Base-by-base conservation (phyloP, 1,140 invertebrate genomes). In the Melitaea cinxia region DNA sequence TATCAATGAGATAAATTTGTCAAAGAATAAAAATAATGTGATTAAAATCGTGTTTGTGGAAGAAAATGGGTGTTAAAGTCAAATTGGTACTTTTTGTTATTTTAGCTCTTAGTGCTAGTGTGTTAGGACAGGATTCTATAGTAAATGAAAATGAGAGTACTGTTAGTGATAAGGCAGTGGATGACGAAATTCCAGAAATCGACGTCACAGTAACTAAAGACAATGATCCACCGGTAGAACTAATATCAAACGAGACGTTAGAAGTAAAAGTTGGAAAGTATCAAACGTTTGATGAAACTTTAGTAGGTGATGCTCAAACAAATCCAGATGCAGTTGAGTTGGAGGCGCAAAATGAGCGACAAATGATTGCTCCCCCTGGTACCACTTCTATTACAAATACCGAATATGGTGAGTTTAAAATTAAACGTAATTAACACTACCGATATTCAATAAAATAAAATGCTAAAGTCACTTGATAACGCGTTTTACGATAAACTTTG, bases 21-120 rank as follows among this genome's bases (percentile, higher is more conserved):
- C 73, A 76, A 71, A 65, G 65, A 54, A 68, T 58, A 35, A 74
- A 77, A 71, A 83, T 82, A 79, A 75, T 78, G 76, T 80, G 78
- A 80, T 83, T 55, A 65, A 66, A 71, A 69, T 65, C 33, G 71
- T 75, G 66, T 68, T 58, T 70, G 74, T 79, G 60, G 54, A 71
- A 61, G 39, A 78, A 85, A 83, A 90, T 90, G 88, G 79, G 83
- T 82, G 77, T 77, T 50, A 82, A 86, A 67, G 54, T 79, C 67
- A 80, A 82, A 68, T 63, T 89, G 83, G 79, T 70, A 70, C 68
- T 89, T 76, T 57, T 83, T 56, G 47, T 83, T 56, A 49, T 78
- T 60, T 72, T 90, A 82, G 78, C 70, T 70, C 17, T 89, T 78
- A 85, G 85, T 79, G 76, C 63, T 58, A 75, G 75, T 85, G 85